Evolutionary conservation across 2,888 invertebrate genomes (phyloP), one percentile per base, ranked within the genome.

Genomic region (Sarcophaga caerulescens): DNA sequence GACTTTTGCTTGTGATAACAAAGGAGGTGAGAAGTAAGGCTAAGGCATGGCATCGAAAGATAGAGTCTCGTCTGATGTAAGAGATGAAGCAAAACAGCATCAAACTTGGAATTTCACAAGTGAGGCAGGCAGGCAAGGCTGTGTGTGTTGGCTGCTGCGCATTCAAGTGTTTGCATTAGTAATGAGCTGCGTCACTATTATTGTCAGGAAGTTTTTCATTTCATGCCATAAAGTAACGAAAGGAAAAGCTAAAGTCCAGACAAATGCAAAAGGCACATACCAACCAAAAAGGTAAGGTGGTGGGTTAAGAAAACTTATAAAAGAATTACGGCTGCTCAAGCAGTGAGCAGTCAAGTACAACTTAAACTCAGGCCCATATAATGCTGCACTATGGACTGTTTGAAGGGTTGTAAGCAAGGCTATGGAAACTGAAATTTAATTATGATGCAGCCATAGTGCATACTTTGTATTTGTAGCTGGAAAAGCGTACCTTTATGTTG

Each of bases 121-220:
- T 84, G 84, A 84, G 81, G 81, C 80, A 23, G 71, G 2, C 8
- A 35, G 35, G 8, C 35, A 35, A 2, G 1, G 35, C 17, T 63
- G 62, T 60, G 52, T 17, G 14, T 80, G 77, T 76, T 74, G 12
- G 62, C 59, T 74, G 66, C 21, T 74, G 68, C 57, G 78, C 59
- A 85, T 68, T 87, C 85, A 88, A 88, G 87, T 88, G 88, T 88
- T 88, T 88, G 88, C 88, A 88, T 88, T 88, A 87, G 87, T 88
- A 88, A 88, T 88, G 87, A 88, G 88, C 88, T 87, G 87, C 87
- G 85, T 87, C 87, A 86, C 85, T 84, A 86, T 88, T 87, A 88
- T 87, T 87, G 88, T 86, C 87, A 88, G 88, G 84, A 85, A 87
- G 87, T 87, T 85, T 85, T 81, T 85, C 87, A 84, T 87, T 87